phyloP scores from a whole-genome alignment of 2,113 vertebrate genomes.

The Puffinus mauretanicus region DNA sequence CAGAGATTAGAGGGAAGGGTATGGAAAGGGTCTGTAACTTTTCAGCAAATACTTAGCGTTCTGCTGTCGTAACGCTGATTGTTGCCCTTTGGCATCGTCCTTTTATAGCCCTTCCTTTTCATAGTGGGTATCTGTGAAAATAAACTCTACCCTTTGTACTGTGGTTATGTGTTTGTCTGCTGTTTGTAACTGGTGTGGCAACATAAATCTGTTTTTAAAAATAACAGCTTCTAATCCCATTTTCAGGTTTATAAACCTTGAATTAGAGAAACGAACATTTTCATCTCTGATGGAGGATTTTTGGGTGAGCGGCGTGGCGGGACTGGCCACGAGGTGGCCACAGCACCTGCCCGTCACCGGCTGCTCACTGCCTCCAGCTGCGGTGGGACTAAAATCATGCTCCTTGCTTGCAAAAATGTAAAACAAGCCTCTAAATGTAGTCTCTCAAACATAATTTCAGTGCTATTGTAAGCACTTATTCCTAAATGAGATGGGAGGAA shows the following conservation, averaged over 20 bases:
- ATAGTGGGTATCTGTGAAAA: neutral
- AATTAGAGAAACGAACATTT: neutral
- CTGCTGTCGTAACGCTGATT: neutral
- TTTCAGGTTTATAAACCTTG: neutral
- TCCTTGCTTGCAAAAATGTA: neutral
- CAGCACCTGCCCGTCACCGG: accelerated
- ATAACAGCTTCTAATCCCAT: neutral
- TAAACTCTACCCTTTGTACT: neutral
- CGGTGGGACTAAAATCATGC: accelerated
- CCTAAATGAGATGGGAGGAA: neutral
- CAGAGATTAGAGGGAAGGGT: neutral
- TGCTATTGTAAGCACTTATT: neutral
- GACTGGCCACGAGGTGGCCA: neutral
- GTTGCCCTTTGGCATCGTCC: neutral
- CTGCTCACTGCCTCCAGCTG: too few relatives aligned
- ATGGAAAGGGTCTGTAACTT: neutral
- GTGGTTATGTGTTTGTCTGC: neutral
- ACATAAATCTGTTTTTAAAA: neutral
- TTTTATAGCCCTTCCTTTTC: neutral
- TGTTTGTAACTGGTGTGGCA: neutral
- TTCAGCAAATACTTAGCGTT: neutral
- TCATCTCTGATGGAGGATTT: neutral
- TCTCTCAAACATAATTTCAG: neutral
- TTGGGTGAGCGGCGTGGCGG: accelerated
- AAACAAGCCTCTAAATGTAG: neutral